Percentiles rank a stretch among this genome's conserved stretches.
Evolutionary conservation across 2,888 invertebrate species (phyloP).

Genomic region (Epirrita christyi): DNA sequence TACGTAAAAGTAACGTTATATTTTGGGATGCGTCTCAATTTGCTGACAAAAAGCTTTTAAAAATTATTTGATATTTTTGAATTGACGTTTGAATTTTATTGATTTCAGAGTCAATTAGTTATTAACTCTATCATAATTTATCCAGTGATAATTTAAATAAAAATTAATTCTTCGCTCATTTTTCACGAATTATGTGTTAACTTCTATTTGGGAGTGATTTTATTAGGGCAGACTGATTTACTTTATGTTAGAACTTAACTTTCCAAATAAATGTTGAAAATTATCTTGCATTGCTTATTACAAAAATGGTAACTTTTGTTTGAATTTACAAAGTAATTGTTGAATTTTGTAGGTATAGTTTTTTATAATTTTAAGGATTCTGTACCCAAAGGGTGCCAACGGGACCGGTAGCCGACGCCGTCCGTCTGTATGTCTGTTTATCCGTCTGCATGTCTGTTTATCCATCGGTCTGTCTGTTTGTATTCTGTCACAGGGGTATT

Average conservation of each 20-base stretch:
- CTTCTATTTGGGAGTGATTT: not conserved
- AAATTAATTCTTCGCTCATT: no score
- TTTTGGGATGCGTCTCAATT: not conserved
- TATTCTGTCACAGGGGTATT: no score
- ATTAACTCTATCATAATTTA: not conserved
- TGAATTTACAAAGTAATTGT: not conserved
- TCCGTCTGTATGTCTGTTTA: no score
- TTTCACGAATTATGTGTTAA: not conserved
- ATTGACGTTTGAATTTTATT: not conserved
- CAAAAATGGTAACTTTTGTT: not conserved
- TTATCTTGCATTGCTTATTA: not conserved
- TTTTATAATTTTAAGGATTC: no score
- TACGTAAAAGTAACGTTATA: no score
- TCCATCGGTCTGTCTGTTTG: no score
- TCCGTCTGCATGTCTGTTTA: no score
- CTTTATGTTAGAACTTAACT: not conserved
- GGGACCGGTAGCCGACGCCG: no score
- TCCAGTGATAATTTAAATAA: no score
- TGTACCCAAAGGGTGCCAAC: no score
- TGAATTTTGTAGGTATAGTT: no score
- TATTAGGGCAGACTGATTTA: not conserved
- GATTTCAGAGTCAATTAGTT: constrained; percentile 7
- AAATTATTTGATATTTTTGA: not conserved
- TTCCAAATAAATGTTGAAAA: not conserved
- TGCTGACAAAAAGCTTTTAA: not conserved